phyloP scores from a whole-genome alignment of 2,888 invertebrate genomes.

The Thera obeliscata region DNA sequence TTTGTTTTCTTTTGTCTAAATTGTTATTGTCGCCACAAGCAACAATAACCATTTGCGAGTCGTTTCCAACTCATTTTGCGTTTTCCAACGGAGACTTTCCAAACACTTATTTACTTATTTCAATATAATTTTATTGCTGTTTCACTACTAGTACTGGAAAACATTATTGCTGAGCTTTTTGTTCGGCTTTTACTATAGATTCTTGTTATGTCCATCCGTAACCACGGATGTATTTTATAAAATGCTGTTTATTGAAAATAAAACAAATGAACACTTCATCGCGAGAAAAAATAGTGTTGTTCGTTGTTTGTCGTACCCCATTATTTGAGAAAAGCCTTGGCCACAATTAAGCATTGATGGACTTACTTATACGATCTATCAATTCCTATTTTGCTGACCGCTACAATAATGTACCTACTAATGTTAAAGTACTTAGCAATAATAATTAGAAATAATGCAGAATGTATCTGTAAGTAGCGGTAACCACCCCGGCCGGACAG shows the following conservation, averaged over 20 bases:
- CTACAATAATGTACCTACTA: too few relatives aligned
- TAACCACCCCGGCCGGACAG: constrained; percentile 14
- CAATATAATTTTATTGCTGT: constrained; percentile 20
- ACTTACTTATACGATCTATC: too few relatives aligned
- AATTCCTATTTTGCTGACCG: too few relatives aligned
- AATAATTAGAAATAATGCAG: constrained; percentile 22
- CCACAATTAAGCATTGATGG: too few relatives aligned
- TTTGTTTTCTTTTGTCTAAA: constrained; percentile 15
- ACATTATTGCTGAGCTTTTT: constrained; percentile 7
- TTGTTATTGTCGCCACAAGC: constrained; percentile 13
- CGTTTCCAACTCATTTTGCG: constrained; percentile 19
- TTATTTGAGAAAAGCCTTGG: too few relatives aligned
- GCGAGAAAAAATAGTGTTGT: too few relatives aligned
- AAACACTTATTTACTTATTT: constrained; percentile 27
- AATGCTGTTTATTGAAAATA: too few relatives aligned
- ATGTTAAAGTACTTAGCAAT: neutral
- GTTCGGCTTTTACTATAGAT: neutral
- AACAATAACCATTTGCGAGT: constrained; percentile 10
- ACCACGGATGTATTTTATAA: too few relatives aligned
- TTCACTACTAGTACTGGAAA: neutral
- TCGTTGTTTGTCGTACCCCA: too few relatives aligned
- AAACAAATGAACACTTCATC: too few relatives aligned
- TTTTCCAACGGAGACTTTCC: constrained; percentile 27
- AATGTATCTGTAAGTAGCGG: constrained; percentile 22
- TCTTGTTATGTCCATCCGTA: too few relatives aligned